phyloP scores from a whole-genome alignment of 2,113 vertebrate genomes.

The Catharus fuscescens region DNA sequence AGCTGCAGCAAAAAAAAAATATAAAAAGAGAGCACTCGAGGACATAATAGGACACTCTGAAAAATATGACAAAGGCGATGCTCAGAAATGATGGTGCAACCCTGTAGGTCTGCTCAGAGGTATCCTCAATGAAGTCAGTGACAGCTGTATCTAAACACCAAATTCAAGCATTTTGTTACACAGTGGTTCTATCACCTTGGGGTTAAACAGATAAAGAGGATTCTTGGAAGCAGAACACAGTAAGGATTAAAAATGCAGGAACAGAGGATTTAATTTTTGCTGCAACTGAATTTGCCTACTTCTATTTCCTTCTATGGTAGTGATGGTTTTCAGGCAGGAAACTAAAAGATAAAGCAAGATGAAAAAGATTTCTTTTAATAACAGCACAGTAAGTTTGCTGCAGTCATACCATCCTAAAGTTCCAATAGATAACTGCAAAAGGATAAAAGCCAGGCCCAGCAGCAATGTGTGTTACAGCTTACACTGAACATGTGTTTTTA shows the following conservation, averaged over 20 bases:
- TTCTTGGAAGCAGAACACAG: neutral
- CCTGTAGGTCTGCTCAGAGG: neutral
- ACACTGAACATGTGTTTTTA: neutral
- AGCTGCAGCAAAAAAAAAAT: slow-evolving; percentile 66
- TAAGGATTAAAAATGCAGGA: slow-evolving; percentile 12
- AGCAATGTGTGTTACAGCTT: neutral
- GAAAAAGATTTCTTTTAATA: neutral
- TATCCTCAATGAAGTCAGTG: neutral
- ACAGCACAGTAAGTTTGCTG: neutral
- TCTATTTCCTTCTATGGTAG: neutral
- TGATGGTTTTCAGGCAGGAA: neutral
- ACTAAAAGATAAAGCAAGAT: neutral
- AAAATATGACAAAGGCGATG: neutral
- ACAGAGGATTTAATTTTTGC: neutral
- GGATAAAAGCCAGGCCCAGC: neutral
- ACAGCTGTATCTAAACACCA: neutral
- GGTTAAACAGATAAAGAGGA: neutral
- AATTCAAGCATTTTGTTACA: neutral
- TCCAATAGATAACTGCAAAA: neutral
- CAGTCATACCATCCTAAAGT: neutral
- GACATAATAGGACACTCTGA: neutral
- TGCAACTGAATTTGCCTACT: neutral
- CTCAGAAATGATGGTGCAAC: neutral
- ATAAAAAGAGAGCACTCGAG: neutral
- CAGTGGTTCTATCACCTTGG: neutral